Evolutionary conservation across 2,113 vertebrate genomes (phyloP), one percentile per base, ranked within the genome.

Genomic region (Crypturellus undulatus): DNA sequence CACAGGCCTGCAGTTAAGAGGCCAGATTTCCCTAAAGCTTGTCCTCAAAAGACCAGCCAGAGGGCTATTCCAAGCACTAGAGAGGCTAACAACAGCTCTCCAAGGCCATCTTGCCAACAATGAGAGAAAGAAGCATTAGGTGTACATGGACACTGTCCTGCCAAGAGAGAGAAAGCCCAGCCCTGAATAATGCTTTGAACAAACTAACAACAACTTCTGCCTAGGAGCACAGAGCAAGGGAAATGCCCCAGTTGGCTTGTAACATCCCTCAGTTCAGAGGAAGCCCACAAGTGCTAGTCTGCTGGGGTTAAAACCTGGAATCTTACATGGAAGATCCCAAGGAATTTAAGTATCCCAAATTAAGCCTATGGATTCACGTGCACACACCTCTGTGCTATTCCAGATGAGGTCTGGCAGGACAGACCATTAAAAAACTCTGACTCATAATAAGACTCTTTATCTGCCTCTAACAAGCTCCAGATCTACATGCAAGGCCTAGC

Each of bases 301-400:
- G 36, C 17, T 87, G 54, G 49, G 67, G 81, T 71, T 17, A 68
- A 64, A 60, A 36, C 34, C 40, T 68, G 7, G 13, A 84, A 60
- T 62, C 25, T 10, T 19, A 47, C n/a, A 1, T 16, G 26, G 34
- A 49, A 45, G 72, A 54, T 43, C 19, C 32, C 26, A n/a, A 68
- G 52, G 19, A 51, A 56, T 21, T 16, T 6, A 30, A 72, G 70
- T 71, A 56, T 38, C 19, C 38, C 45, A 67, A 38, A 40, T 0
- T 1, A 45, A 19, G 51, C 45, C 58, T n/a, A 1, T 4, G 36
- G 15, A 38, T 3, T 6, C 3, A 10, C n/a, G 11, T 2, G 7
- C 58, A 80, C 26, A 19, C 5, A 19, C 22, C 13, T 58, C 54
- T 12, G 20, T 2, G 2, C 49, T 69, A 4, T 7, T 68, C 38